These are phyloP conservation scores for Syritta pipiens DNA, from an alignment of 2,888 invertebrate species.

Conservation along the genomic window DNA sequence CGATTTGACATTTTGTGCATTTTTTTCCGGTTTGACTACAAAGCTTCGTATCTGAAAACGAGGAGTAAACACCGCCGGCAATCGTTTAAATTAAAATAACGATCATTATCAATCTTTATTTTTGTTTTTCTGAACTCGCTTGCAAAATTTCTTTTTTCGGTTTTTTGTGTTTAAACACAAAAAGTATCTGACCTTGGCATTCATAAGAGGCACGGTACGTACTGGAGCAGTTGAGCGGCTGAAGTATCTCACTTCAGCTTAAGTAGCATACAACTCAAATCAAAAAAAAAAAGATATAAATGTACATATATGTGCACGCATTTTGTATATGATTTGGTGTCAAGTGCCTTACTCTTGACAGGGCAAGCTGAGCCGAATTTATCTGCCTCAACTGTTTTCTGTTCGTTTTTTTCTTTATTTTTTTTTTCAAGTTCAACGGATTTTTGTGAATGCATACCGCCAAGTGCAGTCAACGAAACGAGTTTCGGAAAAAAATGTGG, in stretches of 20 bases:
- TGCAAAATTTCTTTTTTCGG: too few relatives aligned
- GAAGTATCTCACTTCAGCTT: slow-evolving; percentile 11
- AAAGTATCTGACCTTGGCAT: slow-evolving; percentile 38
- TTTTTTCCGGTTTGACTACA: too few relatives aligned
- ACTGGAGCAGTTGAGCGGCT: not conserved
- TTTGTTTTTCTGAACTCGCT: not conserved
- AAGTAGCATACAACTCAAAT: slow-evolving; percentile 9
- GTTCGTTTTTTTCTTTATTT: not conserved
- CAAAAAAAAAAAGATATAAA: not conserved
- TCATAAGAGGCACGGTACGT: slow-evolving; percentile 3
- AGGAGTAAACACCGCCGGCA: not conserved
- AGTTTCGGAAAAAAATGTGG: slow-evolving; percentile 22
- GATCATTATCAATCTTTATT: slow-evolving; percentile 1
- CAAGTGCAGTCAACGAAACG: slow-evolving; percentile 42
- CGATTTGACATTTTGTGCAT: too few relatives aligned
- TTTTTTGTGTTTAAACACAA: not conserved
- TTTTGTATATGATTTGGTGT: slow-evolving; percentile 30
- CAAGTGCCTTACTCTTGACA: slow-evolving; percentile 49
- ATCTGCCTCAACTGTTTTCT: slow-evolving; percentile 10
- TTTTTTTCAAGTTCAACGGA: slow-evolving; percentile 50
- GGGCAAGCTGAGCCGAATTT: slow-evolving; percentile 10
- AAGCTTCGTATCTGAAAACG: too few relatives aligned
- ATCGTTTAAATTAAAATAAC: slow-evolving; percentile 4
- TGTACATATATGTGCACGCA: not conserved
- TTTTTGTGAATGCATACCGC: slow-evolving; percentile 15